Percentiles rank a stretch among this genome's conserved stretches.
These are phyloP conservation scores for Acronicta aceris DNA, from an alignment of 2,888 invertebrate species.

Conservation along the genomic window DNA sequence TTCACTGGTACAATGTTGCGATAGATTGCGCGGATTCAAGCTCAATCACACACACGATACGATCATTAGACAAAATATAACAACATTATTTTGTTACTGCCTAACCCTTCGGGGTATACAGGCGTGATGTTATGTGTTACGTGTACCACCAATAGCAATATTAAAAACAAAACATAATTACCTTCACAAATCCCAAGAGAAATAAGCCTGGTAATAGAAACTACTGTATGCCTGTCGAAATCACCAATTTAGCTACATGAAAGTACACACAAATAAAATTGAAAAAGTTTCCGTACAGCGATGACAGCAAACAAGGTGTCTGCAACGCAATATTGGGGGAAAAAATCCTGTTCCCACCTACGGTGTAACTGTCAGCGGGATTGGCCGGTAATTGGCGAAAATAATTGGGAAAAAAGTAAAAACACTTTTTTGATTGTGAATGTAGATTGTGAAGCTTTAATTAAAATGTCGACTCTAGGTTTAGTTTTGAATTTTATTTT, in stretches of 20 bases:
- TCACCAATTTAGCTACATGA: conserved; percentile 23
- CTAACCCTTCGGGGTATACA: no score
- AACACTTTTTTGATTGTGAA: background rate
- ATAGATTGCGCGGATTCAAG: no score
- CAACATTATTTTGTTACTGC: no score
- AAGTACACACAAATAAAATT: conserved; percentile 19
- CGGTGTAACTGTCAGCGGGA: conserved; percentile 14
- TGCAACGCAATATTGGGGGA: conserved; percentile 4
- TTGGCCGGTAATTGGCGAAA: conserved; percentile 32
- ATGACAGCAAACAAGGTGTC: conserved; percentile 13
- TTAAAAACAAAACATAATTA: conserved; percentile 2
- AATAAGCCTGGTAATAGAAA: conserved; percentile 31
- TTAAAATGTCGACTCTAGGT: conserved; percentile 11
- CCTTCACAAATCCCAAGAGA: conserved; percentile 19
- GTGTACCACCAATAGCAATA: conserved; percentile 9
- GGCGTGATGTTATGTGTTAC: no score
- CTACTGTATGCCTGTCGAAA: conserved; percentile 2
- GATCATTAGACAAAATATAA: no score
- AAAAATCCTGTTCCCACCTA: conserved; percentile 7
- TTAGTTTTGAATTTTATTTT: background rate
- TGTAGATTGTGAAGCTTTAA: no score
- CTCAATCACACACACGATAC: no score
- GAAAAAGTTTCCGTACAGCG: conserved; percentile 19
- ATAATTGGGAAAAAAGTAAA: conserved; percentile 23
- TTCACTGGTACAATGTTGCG: no score